Evolutionary conservation across 2,113 vertebrate genomes (phyloP), one percentile per base, ranked within the genome.

Genomic region (Lepidothrix coronata): DNA sequence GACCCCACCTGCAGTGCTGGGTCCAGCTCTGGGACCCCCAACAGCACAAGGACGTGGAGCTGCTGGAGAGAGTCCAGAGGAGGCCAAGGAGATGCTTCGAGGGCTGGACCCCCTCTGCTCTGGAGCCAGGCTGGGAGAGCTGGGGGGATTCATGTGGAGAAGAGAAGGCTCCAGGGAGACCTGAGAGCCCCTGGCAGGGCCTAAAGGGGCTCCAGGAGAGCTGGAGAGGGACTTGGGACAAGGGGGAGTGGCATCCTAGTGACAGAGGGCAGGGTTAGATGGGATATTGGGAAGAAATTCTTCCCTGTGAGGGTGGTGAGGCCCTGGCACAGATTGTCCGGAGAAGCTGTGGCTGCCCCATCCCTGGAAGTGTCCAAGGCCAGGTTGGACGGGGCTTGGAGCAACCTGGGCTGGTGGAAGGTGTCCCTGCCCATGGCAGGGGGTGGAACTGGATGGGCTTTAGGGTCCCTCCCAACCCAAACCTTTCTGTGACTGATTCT

Each of bases 41-140:
- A 4, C 11, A 31, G 6, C 55, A 55, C 20, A 54, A 22, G 41
- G 14, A 55, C 0, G 1, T 35, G 71, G 48, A 35, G 0, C 55
- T 90, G 21, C n/a, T 43, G 55, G 28, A 75, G 28, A 4, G 19
- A 62, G 20, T 9, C 16, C n/a, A 55, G 30, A 46, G 23, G 39
- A 68, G 27, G 24, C 41, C 62, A 1, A 2, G 9, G 54, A 54
- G 16, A 10, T 62, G 17, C 24, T 48, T 8, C 0, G 0, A n/a
- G 24, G n/a, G 20, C 62, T 68, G 79, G 25, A 65, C 8, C 16
- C 46, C 39, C 54, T 75, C 62, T 68, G 78, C 8, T 54, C 33
- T 46, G 33, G 15, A 83, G 62, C 33, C 28, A 14, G 46, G 21
- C n/a, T 89, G 62, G 24, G 21, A 75, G 20, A 62, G 39, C n/a